Percentiles rank a stretch among this genome's conserved stretches.
These are phyloP conservation scores for Cydia strobilella DNA, from an alignment of 1,140 invertebrate genomes.

Conservation along the genomic window DNA sequence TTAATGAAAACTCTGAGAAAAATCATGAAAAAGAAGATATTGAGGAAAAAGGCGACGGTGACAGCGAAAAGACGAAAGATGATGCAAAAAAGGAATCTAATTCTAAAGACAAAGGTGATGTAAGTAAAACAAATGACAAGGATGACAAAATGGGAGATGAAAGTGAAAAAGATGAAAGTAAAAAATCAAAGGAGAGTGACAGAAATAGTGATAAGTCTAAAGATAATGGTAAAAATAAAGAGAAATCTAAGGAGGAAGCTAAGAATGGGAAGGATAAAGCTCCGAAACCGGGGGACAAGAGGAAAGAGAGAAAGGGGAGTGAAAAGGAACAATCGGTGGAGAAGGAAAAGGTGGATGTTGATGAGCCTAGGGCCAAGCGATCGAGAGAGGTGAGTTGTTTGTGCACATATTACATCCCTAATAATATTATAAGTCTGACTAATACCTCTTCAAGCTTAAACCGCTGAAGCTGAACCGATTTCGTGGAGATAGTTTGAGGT, in stretches of 20 bases:
- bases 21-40: constrained; percentile 36
- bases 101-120: constrained; percentile 2
- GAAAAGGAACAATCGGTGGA: constrained; percentile 43
- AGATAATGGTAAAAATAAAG: constrained; percentile 30
- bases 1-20: constrained; percentile 36
- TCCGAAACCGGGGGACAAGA: constrained; percentile 33
- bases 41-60: constrained; percentile 27
- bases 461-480: too few species aligned
- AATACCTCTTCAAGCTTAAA: too few species aligned
- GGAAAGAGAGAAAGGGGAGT: constrained; percentile 42
- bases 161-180: not conserved
- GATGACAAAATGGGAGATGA: not conserved
- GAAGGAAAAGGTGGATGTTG: constrained; percentile 47
- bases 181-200: constrained; percentile 2
- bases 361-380: constrained; percentile 67
- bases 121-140: constrained; percentile 13
- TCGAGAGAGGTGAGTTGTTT: constrained; percentile 62
- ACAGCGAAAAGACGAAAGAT: constrained; percentile 38
- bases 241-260: constrained; percentile 33
- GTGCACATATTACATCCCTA: too few species aligned
- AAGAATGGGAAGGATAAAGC: constrained; percentile 37
- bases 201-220: constrained; percentile 5
- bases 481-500: too few species aligned
- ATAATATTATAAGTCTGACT: too few species aligned
- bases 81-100: constrained; percentile 4